phyloP scores from a whole-genome alignment of 2,797 vertebrate species.

The Gymnocypris eckloni region DNA sequence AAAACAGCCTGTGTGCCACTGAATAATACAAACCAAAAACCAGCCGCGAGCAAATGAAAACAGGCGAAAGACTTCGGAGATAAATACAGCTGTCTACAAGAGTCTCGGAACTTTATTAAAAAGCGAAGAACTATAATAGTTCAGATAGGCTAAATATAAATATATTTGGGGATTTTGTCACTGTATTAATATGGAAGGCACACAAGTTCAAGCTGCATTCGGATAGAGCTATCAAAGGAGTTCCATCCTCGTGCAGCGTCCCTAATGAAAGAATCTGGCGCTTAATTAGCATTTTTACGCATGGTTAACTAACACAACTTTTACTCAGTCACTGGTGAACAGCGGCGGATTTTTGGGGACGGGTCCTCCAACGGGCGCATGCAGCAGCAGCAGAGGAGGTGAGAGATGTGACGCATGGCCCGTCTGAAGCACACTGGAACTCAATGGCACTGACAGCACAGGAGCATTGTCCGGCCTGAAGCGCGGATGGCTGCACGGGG shows the following conservation, averaged over 20 bases:
- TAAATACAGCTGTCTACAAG: slow-evolving; percentile 69
- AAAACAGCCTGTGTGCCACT: slow-evolving; percentile 54
- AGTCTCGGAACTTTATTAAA: slow-evolving; percentile 74
- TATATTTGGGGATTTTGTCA: slow-evolving; percentile 65
- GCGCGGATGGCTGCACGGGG: slow-evolving; percentile 68
- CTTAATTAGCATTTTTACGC: slow-evolving; percentile 10
- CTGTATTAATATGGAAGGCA: slow-evolving; percentile 65
- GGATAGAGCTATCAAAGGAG: not conserved
- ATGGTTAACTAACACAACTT: slow-evolving; percentile 17
- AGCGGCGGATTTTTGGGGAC: not conserved
- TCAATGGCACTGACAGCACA: slow-evolving; percentile 39
- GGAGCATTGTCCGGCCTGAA: slow-evolving; percentile 72
- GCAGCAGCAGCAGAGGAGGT: slow-evolving; percentile 7
- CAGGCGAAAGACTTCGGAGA: slow-evolving; percentile 71
- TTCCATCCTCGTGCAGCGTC: not conserved
- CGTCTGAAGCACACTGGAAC: slow-evolving; percentile 20
- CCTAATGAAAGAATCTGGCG: slow-evolving; percentile 6
- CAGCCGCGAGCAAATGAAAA: slow-evolving; percentile 72
- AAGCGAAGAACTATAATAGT: slow-evolving; percentile 67
- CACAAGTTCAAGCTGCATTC: slow-evolving; percentile 60
- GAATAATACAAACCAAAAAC: slow-evolving; percentile 69
- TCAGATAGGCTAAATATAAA: slow-evolving; percentile 2
- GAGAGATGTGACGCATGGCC: slow-evolving; percentile 23
- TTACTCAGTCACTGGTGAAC: slow-evolving; percentile 31
- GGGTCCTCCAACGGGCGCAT: slow-evolving; percentile 6